phyloP scores from a whole-genome alignment of 2,113 vertebrate genomes.

The Ophthalmotilapia sp. region DNA sequence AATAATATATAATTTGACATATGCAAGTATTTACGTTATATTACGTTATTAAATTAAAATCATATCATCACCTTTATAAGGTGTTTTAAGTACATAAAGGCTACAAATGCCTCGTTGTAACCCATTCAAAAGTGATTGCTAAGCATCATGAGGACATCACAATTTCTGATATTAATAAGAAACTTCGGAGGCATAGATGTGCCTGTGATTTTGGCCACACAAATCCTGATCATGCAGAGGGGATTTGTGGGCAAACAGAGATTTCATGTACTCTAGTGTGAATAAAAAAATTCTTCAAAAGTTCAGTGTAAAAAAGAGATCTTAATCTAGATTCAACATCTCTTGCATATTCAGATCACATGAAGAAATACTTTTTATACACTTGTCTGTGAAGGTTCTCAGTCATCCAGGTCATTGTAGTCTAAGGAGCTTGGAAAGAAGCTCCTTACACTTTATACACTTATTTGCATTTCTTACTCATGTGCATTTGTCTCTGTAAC shows the following conservation, averaged over 20 bases:
- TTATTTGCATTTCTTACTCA: not conserved
- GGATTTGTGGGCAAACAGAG: not conserved
- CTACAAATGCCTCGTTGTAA: not conserved
- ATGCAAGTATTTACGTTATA: not conserved
- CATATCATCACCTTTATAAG: not conserved
- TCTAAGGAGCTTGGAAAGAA: not conserved
- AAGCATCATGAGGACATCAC: not conserved
- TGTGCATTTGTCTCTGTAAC: not conserved
- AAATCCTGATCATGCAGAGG: not conserved
- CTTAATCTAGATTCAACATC: not conserved
- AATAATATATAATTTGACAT: not conserved
- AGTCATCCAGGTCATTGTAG: not conserved
- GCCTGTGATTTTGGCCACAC: not conserved
- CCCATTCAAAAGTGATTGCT: not conserved
- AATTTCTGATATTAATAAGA: not conserved
- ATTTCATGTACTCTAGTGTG: not conserved
- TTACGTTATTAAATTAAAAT: not conserved
- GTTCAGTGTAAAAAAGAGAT: not conserved
- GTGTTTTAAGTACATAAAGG: not conserved
- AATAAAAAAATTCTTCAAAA: not conserved
- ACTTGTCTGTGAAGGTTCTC: not conserved
- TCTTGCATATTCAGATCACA: not conserved
- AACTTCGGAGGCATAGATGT: not conserved
- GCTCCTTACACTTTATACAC: not conserved
- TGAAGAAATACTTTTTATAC: not conserved